A percentile compares a stretch with the other conserved stretches of the same genome.
These are phyloP conservation scores for Nyctereutes procyonoides DNA, from an alignment of 2,113 vertebrate species.

Conservation along the genomic window DNA sequence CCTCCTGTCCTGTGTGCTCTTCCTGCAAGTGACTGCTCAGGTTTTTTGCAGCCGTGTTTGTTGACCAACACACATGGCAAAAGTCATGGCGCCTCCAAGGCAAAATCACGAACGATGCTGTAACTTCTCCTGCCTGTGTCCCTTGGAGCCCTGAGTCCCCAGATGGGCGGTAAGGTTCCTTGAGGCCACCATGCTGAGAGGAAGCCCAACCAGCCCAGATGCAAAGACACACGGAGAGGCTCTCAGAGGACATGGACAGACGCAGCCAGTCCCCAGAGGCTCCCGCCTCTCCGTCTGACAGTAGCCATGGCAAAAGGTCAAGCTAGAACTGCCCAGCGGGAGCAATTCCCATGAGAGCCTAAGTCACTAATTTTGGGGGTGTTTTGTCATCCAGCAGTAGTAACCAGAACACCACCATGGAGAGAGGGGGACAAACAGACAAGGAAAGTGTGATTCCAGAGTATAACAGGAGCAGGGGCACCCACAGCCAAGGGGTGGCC, in stretches of 20 bases:
- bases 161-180: rapidly evolving
- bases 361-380: not conserved
- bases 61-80: not conserved
- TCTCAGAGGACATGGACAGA: not conserved
- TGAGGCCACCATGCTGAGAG: not conserved
- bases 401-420: not conserved
- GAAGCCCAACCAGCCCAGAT: not conserved
- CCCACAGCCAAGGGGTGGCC: not conserved
- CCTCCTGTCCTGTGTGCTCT: not conserved
- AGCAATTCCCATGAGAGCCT: not conserved
- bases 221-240: not conserved
- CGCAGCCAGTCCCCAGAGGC: not conserved
- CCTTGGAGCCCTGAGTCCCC: not conserved
- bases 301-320: rapidly evolving
- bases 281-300: not conserved
- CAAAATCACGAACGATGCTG: not conserved
- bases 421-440: not conserved
- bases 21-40: not conserved
- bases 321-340: not conserved
- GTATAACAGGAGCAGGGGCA: not conserved
- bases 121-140: too few species aligned
- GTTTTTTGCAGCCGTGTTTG: not conserved
- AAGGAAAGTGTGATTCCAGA: not conserved
- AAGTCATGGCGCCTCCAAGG: not conserved
- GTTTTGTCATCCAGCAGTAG: too few species aligned